Percentiles rank a stretch among this genome's conserved stretches.
These are phyloP conservation scores for Abrostola tripartita DNA, from an alignment of 2,888 invertebrate species.

Conservation along the genomic window DNA sequence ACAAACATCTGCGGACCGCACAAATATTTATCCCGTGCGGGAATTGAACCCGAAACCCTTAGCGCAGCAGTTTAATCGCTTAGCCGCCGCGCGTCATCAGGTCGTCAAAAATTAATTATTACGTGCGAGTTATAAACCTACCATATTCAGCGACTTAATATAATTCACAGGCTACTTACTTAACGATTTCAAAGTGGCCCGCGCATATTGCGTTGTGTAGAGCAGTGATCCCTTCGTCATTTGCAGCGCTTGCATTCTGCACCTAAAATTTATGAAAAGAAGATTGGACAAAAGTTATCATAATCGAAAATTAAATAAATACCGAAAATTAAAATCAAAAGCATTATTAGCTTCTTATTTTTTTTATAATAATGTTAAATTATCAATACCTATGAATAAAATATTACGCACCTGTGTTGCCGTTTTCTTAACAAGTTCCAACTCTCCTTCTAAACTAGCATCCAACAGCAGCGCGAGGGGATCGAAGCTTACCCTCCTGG, in stretches of 20 bases:
- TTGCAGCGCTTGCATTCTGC: constrained; percentile 98
- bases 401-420: constrained; percentile 92
- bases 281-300: too few species aligned
- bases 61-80: too few species aligned
- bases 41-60: too few species aligned
- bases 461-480: constrained; percentile 98
- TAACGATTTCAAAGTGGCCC: constrained; percentile 99
- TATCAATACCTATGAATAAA: background rate
- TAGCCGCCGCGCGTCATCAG: too few species aligned
- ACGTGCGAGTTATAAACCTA: too few species aligned
- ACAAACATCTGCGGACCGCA: too few species aligned
- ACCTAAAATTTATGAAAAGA: constrained; percentile 84
- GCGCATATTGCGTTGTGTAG: constrained; percentile 99
- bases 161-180: too few species aligned
- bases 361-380: background rate
- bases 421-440: constrained; percentile 98
- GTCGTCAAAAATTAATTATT: too few species aligned
- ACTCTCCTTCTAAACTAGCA: constrained; percentile 99
- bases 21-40: too few species aligned
- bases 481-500: constrained; percentile 98
- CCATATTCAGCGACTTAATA: too few species aligned
- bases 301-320: too few species aligned
- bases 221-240: constrained; percentile 99
- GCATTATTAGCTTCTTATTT: background rate
- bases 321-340: too few species aligned